Base-by-base conservation (phyloP, 92 coral and sea anemone genomes). In the Pocillopora grandis region DNA sequence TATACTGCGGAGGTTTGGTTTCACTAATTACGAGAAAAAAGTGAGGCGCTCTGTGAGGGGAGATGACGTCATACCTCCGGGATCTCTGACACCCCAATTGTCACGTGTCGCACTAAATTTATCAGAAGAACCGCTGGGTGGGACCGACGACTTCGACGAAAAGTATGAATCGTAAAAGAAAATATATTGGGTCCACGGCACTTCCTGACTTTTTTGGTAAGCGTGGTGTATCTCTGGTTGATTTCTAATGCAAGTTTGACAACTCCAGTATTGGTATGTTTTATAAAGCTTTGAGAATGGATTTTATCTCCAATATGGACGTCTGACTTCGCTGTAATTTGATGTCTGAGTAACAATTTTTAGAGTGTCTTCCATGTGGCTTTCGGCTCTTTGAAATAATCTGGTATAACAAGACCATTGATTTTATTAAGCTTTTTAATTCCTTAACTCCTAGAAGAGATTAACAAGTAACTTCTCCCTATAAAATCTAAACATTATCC, bases 91-190 rank as follows among this genome's bases (percentile, higher is more conserved):
- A 2, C 90, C 93, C 27, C 85, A 91, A 62, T 21, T 92, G 90
- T 89, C 96, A 62, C 93, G 93, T 83, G 93, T 85, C 55, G 90
- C 92, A 9, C 80, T 90, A 55, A 77, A 90, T n/a, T 66, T 88
- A 33, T 88, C 89, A 10, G 94, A 90, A 36, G 87, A 93, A 82
- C 91, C 96, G 35, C 80, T 92, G 90, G 93, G 80, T 4, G 90
- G 93, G 52, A 42, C 86, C 20, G 96, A 88, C 9, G 87, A 87
- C 62, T 20, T 52, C 16, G 62, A 56, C 36, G 16, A 61, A n/a
- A 75, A 75, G 6, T 75, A 19, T 15, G 31, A 55, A 7, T 59
- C 16, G 10, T 12, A 59, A 12, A 59, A 59, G 62, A 59, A 12
- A 16, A 59, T 59, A 59, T 59, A 2, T 12, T 3, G 18, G 16